These are phyloP conservation scores for Pogonus chalceus DNA, from an alignment of 1,140 invertebrate species.

Conservation along the genomic window DNA sequence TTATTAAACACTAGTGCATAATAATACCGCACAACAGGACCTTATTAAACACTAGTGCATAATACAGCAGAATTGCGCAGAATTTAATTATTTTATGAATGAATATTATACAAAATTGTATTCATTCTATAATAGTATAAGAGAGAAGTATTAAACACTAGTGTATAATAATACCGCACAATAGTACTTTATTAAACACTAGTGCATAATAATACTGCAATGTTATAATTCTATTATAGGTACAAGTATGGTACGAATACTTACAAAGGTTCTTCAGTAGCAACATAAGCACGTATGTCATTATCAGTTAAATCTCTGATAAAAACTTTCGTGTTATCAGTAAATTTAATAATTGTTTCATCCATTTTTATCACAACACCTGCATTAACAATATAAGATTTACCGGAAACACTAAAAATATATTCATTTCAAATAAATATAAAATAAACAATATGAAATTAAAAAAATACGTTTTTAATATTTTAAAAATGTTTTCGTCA, in stretches of 20 bases:
- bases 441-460: not conserved
- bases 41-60: too few species aligned
- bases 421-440: not conserved
- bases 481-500: conserved; percentile 64
- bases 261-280: conserved; percentile 82
- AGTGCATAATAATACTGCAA: too few species aligned
- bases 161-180: too few species aligned
- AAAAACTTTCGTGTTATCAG: conserved; percentile 69
- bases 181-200: too few species aligned
- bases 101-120: too few species aligned
- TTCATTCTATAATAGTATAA: too few species aligned
- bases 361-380: conserved; percentile 64
- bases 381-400: conserved; percentile 70
- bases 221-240: too few species aligned
- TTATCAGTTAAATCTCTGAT: conserved; percentile 64
- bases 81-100: too few species aligned
- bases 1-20: too few species aligned
- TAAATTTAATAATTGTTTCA: conserved; percentile 54
- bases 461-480: conserved; percentile 57
- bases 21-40: too few species aligned
- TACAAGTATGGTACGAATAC: conserved; percentile 21
- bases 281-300: conserved; percentile 73
- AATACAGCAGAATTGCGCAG: too few species aligned
- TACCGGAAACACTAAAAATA: conserved; percentile 38
- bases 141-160: too few species aligned